Evolutionary conservation across 2,113 vertebrate species (phyloP).

Genomic region (Pterocles orientalis): DNA sequence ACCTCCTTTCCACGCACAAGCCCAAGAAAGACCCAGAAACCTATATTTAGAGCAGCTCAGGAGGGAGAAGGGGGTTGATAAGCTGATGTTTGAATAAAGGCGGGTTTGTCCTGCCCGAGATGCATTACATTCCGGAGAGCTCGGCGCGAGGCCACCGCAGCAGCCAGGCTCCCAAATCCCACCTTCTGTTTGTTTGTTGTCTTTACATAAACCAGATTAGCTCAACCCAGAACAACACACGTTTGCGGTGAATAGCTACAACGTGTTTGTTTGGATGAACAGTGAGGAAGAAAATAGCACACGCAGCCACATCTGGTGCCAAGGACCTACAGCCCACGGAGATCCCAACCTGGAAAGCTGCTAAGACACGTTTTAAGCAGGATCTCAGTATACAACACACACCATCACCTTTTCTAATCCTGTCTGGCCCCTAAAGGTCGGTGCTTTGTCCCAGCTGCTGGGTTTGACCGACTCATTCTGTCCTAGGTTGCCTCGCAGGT

Average conservation of each 20-base stretch:
- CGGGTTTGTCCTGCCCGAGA: neutral
- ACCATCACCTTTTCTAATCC: neutral
- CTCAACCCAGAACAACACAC: neutral
- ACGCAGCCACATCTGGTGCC: fast-evolving
- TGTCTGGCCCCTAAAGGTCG: neutral
- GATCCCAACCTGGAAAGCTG: neutral
- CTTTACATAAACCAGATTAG: neutral
- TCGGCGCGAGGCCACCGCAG: neutral
- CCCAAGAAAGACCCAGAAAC: neutral
- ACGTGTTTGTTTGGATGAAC: neutral
- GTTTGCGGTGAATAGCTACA: neutral
- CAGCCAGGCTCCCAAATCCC: neutral
- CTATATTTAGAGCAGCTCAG: neutral
- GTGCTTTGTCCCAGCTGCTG: neutral
- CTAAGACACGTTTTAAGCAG: no score
- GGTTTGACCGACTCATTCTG: neutral
- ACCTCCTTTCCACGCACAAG: neutral
- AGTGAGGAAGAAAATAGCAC: neutral
- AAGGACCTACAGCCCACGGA: fast-evolving
- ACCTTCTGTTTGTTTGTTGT: neutral
- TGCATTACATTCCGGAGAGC: neutral
- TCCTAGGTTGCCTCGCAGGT: neutral
- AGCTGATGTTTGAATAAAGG: neutral
- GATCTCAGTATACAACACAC: neutral
- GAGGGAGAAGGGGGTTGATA: neutral